Evolutionary conservation across 2,113 vertebrate genomes (phyloP).

Genomic region (Pollachius pollachius): DNA sequence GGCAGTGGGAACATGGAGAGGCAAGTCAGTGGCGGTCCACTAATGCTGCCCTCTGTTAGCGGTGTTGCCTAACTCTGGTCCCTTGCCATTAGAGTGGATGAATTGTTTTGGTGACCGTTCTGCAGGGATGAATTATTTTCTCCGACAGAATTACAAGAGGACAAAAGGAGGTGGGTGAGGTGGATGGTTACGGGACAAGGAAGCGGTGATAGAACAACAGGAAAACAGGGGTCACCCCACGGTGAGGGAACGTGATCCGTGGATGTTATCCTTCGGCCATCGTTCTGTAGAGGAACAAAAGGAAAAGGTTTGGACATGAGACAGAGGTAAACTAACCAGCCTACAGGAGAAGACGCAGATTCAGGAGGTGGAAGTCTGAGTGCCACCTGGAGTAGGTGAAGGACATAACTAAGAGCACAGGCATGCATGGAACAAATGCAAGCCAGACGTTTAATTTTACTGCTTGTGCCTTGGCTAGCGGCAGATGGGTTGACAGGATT

Average conservation of each 20-base stretch:
- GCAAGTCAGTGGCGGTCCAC: too few species aligned
- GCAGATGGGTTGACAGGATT: conserved; percentile 12
- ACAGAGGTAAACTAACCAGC: background rate
- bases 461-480: conserved; percentile 1
- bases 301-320: background rate
- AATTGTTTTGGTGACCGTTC: too few species aligned
- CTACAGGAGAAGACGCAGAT: background rate
- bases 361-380: background rate
- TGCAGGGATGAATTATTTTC: too few species aligned
- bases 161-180: background rate
- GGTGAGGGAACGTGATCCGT: conserved; percentile 32
- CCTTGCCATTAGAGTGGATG: too few species aligned
- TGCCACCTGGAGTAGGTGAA: too few species aligned
- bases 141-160: background rate
- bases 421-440: background rate
- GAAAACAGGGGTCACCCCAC: conserved; percentile 27
- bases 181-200: background rate
- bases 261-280: conserved; percentile 57
- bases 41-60: background rate
- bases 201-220: conserved; percentile 5
- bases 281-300: conserved; percentile 60
- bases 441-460: background rate
- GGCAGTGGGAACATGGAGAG: too few species aligned
- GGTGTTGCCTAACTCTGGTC: background rate
- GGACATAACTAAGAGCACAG: too few species aligned